Base-by-base conservation (phyloP, 2,888 invertebrate species). In the Eucriotettix oculatus region DNA sequence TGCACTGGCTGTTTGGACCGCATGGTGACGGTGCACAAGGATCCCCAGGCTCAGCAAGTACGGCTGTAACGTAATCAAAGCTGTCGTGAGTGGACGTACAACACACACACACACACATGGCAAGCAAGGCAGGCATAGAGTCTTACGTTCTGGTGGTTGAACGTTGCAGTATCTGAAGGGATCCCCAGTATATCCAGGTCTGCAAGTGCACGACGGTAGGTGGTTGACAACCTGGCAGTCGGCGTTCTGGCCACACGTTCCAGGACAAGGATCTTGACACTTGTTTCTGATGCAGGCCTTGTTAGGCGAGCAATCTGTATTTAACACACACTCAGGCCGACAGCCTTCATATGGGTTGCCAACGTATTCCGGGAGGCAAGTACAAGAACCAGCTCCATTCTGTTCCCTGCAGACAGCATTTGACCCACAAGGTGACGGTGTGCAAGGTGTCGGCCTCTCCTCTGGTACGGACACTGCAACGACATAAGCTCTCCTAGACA, bases 1-100 rank as follows among this genome's bases (percentile, higher is more conserved):
- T 81, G 69, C 91, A 91, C 67, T 84, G 78, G 64, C 90, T 88
- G 69, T 90, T 89, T 9, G 88, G 83, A 52, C 91, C 87, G 71
- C 87, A 88, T 1, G 86, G 87, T 58, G 81, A 81, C 53, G 86
- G 86, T 68, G 78, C 78, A 67, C 86, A 86, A 5, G 85, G 85
- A 56, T 63, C 62, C 14, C 53, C 52, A 17, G 61, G 59, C 58
- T 61, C 69, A 65, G 40, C 60, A 64, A 64, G 40, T 40, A 58
- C 58, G 11, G 61, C 9, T 12, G 54, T 17, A 17, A 9, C 16
- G 9, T 1, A 9, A 16, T 12, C 16, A 54, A 54, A 7, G 16
- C 16, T 9, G 17, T 16, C 11, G n/a, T 3, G 17, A 16, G 17
- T 14, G 0, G 1, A 54, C 16, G 11, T 16, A 16, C 10, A 7